Evolutionary conservation across 2,797 vertebrate genomes (phyloP), one percentile per base, ranked within the genome.

Genomic region (Sebastes taczanowskii): DNA sequence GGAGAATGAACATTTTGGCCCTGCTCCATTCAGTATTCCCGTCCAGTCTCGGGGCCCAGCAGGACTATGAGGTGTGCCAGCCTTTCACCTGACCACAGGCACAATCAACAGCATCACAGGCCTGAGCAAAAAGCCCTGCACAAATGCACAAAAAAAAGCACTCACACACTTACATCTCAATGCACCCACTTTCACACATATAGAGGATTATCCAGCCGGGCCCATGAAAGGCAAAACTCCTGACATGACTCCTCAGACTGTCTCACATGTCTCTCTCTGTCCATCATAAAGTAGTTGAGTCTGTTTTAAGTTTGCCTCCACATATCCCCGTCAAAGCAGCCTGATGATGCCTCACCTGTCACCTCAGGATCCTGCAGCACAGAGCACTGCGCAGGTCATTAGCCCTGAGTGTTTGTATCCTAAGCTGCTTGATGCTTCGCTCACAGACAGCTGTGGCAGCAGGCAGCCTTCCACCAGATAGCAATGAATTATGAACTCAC

Each of bases 21-120:
- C n/a, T 74, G 77, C 71, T 89, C 89, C 90, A 83, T 86, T 93
- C 81, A 82, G 86, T 89, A 91, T 93, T 92, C 80, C 63, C 35
- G 34, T 78, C 62, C 46, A 63, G 68, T 71, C 74, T 71, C 20
- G 0, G 46, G 69, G 38, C 80, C 42, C 69, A 87, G 85, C 82
- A 80, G 72, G 82, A 82, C 56, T 14, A 52, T 22, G 18, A 52
- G 0, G 46, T 52, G 59, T 69, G 73, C 72, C 77, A 82, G 72
- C 76, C 72, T 78, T 88, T 92, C 85, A 86, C 85, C 89, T 93
- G 76, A 87, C 81, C 75, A 82, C 52, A 53, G n/a, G 52, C 52
- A 10, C 79, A 91, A 94, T 93, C 84, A 80, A 69, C 83, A 71
- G 76, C 77, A 86, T 78, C 74, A 71, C 71, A 84, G 64, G 63